Evolutionary conservation across 2,113 vertebrate species (phyloP).

Genomic region (Podarcis muralis): DNA sequence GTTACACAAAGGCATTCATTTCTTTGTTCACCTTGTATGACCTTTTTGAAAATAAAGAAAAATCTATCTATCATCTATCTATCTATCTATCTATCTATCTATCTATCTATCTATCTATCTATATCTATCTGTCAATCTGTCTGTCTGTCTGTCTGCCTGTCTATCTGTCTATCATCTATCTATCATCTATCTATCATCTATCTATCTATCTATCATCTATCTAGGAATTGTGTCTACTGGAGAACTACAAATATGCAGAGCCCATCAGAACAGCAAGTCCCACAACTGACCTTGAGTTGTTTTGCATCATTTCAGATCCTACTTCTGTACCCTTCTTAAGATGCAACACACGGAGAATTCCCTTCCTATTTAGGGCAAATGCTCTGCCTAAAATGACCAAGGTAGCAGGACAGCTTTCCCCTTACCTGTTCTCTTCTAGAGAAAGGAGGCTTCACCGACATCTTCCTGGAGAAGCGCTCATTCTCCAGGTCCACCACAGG

Average conservation of each 20-base stretch:
- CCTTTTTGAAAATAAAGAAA: no score
- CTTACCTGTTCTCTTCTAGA: slow-evolving; percentile 51
- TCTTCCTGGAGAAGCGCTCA: slow-evolving; percentile 59
- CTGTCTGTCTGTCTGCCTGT: no score
- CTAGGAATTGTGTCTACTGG: no score
- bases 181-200: no score
- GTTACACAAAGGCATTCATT: no score
- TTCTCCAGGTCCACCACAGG: slow-evolving; percentile 57
- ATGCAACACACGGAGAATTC: background rate
- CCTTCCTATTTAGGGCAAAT: background rate
- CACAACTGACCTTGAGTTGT: background rate
- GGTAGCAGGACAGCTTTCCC: background rate
- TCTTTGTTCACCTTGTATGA: no score
- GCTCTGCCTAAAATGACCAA: background rate
- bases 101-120: no score
- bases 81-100: no score
- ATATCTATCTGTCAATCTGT: no score
- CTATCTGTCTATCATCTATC: no score
- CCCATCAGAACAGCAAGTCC: background rate
- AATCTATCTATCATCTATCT: no score
- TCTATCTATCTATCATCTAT: no score
- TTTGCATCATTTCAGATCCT: background rate
- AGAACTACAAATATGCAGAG: background rate
- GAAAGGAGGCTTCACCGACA: slow-evolving; percentile 57
- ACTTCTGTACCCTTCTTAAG: background rate